These are phyloP conservation scores for Babylonia areolata DNA, from an alignment of 1,140 invertebrate species.

Conservation along the genomic window DNA sequence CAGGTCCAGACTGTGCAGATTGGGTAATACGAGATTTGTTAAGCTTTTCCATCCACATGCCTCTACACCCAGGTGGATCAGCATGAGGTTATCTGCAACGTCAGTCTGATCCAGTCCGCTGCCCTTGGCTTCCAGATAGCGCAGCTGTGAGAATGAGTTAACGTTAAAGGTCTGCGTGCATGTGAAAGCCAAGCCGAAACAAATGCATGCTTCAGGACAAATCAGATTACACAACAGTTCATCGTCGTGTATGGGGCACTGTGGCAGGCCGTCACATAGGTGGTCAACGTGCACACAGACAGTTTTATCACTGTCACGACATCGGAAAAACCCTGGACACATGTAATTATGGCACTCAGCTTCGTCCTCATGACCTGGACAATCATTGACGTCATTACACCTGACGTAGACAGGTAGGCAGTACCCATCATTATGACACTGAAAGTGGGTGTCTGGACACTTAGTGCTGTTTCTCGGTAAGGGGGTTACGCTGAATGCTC, in stretches of 20 bases:
- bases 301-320: neutral
- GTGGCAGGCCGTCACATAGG: slow-evolving; percentile 29
- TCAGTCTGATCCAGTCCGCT: neutral
- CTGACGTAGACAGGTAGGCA: slow-evolving; percentile 32
- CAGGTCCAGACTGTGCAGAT: slow-evolving; percentile 19
- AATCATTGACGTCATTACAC: slow-evolving; percentile 25
- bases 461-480: too few relatives aligned
- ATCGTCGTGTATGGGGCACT: slow-evolving; percentile 31
- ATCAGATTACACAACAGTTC: neutral
- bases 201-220: neutral
- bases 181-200: slow-evolving; percentile 16
- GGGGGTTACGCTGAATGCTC: neutral
- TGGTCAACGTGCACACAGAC: slow-evolving; percentile 24
- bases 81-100: neutral
- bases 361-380: slow-evolving; percentile 9
- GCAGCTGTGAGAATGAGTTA: neutral
- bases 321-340: slow-evolving; percentile 28
- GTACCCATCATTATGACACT: neutral
- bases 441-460: slow-evolving; percentile 9
- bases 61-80: neutral
- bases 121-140: slow-evolving; percentile 7
- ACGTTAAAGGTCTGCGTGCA: neutral
- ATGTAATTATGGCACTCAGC: neutral
- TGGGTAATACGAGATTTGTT: neutral
- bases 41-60: neutral